Base-by-base conservation (phyloP, 2,888 invertebrate genomes). In the Trissolcus japonicus region DNA sequence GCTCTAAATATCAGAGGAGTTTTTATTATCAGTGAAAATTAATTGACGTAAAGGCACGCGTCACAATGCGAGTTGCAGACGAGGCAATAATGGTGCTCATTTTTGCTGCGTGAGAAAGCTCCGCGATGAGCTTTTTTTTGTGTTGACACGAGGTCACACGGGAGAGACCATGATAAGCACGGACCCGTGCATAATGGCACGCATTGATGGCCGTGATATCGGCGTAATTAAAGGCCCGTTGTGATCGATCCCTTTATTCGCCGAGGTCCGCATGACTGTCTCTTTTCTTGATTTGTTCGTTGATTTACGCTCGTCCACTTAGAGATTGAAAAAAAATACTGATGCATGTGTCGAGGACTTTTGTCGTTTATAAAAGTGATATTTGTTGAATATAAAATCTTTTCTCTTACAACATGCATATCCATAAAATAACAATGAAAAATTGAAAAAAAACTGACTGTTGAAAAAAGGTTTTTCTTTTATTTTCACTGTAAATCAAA, bases 131-230 rank as follows among this genome's bases (percentile, higher is more conserved):
- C 73, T 78, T 78, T 77, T n/a, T 77, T 35, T 35, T 35, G 73
- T 78, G 73, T 66, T 63, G 67, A 43, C 68, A 40, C 68, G 62
- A 60, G 63, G 50, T 72, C 59, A 68, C 72, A 68, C 48, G 62
- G 68, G 56, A 67, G 72, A 68, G 63, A 53, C 66, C 63, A 54
- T 50, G 71, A 69, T 71, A 71, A 71, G 63, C 65, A 69, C 66
- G 69, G 67, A 62, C 56, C 51, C 25, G 74, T 73, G 80, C 79
- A 87, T 84, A 87, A 87, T 87, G 83, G 83, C 72, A 80, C 80
- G 82, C 84, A 86, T 87, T 87, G 86, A 87, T 85, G 86, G 86
- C 86, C 86, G 85, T 87, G 87, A 88, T 88, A 88, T 87, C 86
- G 85, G 83, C 84, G 86, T 86, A 87, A 87, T 87, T 87, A 87